A percentile compares a stretch with the other conserved stretches of the same genome.
phyloP scores from a whole-genome alignment of 1,140 invertebrate species.

The Brachionus rotundiformis region DNA sequence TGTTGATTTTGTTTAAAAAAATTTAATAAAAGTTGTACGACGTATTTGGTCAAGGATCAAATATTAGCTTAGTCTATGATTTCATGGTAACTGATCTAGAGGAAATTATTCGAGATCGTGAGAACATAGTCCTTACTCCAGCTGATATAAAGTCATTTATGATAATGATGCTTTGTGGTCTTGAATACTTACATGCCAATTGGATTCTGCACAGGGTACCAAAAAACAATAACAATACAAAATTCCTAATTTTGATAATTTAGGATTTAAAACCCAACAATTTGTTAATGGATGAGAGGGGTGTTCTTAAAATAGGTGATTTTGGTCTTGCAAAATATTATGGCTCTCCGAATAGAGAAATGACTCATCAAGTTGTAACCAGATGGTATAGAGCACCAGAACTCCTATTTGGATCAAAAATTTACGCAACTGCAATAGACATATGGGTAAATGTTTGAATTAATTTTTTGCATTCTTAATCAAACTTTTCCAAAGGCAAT shows the following conservation, averaged over 20 bases:
- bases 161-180: slow-evolving; percentile 87
- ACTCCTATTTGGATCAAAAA: slow-evolving; percentile 87
- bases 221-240: too few species aligned
- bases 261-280: slow-evolving; percentile 98
- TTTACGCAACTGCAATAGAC: slow-evolving; percentile 93
- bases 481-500: not conserved
- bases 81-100: slow-evolving; percentile 99
- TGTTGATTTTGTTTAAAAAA: slow-evolving; percentile 38
- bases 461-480: not conserved
- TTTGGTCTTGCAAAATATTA: slow-evolving; percentile 77
- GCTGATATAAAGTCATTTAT: slow-evolving; percentile 84
- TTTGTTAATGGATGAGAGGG: slow-evolving; percentile 86
- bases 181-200: slow-evolving; percentile 91
- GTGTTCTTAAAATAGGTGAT: slow-evolving; percentile 79
- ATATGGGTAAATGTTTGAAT: slow-evolving; percentile 83
- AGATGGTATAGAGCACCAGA: slow-evolving; percentile 81
- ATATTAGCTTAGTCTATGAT: slow-evolving; percentile 98
- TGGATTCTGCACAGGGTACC: slow-evolving; percentile 93
- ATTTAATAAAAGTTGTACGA: slow-evolving; percentile 70
- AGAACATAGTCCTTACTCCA: slow-evolving; percentile 40
- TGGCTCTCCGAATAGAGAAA: slow-evolving; percentile 90
- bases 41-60: slow-evolving; percentile 91
- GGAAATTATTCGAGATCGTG: slow-evolving; percentile 55
- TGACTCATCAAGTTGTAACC: slow-evolving; percentile 98
- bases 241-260: slow-evolving; percentile 2